These are phyloP conservation scores for Coptotermes formosanus DNA, from an alignment of 1,140 invertebrate genomes.

Conservation along the genomic window DNA sequence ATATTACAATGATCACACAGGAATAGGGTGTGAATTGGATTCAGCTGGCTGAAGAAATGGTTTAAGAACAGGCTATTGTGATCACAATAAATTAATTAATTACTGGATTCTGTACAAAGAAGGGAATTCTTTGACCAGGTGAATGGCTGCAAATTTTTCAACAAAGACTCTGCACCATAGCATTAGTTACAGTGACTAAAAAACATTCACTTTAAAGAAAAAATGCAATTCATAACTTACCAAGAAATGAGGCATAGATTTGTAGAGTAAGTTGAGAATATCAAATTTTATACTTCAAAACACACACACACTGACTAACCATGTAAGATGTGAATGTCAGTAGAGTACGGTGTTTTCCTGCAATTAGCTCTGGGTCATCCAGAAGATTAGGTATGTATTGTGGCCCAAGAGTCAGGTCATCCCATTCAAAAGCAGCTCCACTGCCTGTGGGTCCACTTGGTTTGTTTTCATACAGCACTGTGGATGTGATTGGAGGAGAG, in stretches of 20 bases:
- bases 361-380: constrained; percentile 93
- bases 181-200: too few relatives aligned
- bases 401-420: constrained; percentile 47
- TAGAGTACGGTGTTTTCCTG: constrained; percentile 90
- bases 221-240: background rate
- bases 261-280: background rate
- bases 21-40: too few relatives aligned
- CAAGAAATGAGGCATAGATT: background rate
- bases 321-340: constrained; percentile 95
- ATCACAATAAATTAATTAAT: too few relatives aligned
- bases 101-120: too few relatives aligned
- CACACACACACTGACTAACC: constrained; percentile 47
- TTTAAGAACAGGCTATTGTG: too few relatives aligned
- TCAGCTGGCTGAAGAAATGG: too few relatives aligned
- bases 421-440: constrained; percentile 46
- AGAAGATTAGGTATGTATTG: constrained; percentile 85
- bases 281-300: background rate
- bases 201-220: background rate
- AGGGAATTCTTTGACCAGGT: too few relatives aligned
- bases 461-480: background rate
- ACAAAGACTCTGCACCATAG: too few relatives aligned
- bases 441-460: background rate
- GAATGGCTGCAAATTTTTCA: too few relatives aligned
- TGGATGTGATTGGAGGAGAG: constrained; percentile 59
- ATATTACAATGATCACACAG: too few relatives aligned